Conservation (phyloP, 2,888 invertebrate species). For the Dyspetes luteomarginatus region DNA sequence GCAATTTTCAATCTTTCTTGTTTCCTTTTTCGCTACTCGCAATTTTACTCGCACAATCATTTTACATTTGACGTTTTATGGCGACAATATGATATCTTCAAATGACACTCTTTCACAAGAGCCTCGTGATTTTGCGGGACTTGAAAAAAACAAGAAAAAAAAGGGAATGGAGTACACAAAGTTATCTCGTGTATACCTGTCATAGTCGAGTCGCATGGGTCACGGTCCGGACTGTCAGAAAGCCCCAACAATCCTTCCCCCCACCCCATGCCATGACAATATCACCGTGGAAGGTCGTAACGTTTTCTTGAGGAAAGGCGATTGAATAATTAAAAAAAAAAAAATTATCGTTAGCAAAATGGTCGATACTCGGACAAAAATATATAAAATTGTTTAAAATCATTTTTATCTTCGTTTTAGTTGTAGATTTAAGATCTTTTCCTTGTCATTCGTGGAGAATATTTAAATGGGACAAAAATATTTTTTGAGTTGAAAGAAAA, state of each 20-base stretch:
- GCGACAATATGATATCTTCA: background rate
- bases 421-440: background rate
- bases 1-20: background rate
- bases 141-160: background rate
- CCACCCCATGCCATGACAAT: background rate
- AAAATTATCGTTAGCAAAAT: background rate
- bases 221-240: conserved; percentile 45
- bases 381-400: background rate
- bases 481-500: no score
- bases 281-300: background rate
- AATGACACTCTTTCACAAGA: background rate
- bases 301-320: background rate
- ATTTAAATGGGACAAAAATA: background rate
- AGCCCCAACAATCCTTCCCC: conserved; percentile 29
- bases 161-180: background rate
- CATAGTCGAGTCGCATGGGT: conserved; percentile 48
- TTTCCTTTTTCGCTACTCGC: background rate
- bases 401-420: background rate
- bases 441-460: background rate
- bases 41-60: no score
- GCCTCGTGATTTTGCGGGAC: background rate
- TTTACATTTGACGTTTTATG: background rate
- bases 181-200: conserved; percentile 25
- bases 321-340: background rate
- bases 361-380: no score